Base-by-base conservation (phyloP, 2,113 vertebrate genomes). In the Pimephales promelas region DNA sequence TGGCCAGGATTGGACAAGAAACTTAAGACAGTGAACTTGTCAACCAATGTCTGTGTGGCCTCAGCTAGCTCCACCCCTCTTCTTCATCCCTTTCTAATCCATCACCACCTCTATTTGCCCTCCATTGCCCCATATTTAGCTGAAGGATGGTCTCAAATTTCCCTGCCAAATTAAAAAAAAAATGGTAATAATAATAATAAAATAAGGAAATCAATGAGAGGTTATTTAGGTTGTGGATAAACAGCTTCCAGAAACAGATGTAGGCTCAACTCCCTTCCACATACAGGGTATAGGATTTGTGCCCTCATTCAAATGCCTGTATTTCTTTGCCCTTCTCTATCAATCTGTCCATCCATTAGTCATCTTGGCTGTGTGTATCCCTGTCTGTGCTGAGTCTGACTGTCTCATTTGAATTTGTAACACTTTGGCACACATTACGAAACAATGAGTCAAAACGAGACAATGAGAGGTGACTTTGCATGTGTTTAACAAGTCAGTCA, bases 191-290 rank as follows among this genome's bases (percentile, higher is more conserved):
- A 87, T 70, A 34, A 59, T 85, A 89, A 89, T 88, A 81, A 88
- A 85, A 84, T 18, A 82, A 3, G 28, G 20, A 47, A 49, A 84
- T 89, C 87, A 90, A 86, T 87, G 86, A 87, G 83, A 84, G 86
- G 88, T 90, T 92, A 91, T 93, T 93, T 91, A 91, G 90, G 90
- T 91, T 81, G 34, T 64, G 86, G 91, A 92, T 93, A 91, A 92
- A 90, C 83, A 87, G 83, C 84, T 91, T 89, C 87, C 90, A 85
- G 70, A 31, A 84, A 66, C 54, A 84, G 85, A 91, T 85, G 86
- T 66, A 73, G 86, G 77, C 40, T 52, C 24, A n/a, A 36, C 8
- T 66, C 31, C 22, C 8, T 66, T 66, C 31, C 31, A 59, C 31
- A 34, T 26, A 54, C 34, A 73, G 5, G 79, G 62, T n/a, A n/a